Evolutionary conservation across 1,140 invertebrate genomes (phyloP).

Genomic region (Achatina immaculata): DNA sequence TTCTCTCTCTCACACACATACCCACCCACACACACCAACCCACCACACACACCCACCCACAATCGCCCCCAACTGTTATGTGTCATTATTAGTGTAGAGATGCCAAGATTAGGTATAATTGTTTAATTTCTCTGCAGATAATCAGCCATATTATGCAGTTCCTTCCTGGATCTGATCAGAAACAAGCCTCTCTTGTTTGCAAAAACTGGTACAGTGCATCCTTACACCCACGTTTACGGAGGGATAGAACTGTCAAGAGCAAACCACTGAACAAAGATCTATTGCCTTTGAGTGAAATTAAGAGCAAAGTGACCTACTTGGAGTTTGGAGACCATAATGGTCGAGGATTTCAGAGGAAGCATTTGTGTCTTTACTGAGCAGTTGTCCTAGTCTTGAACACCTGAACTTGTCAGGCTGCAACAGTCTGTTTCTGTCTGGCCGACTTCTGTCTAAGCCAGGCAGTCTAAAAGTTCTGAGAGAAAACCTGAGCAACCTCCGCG

Average conservation of each 20-base stretch:
- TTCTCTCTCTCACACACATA: no score
- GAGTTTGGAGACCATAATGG: slow-evolving; percentile 17
- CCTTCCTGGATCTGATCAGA: slow-evolving; percentile 65
- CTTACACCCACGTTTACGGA: slow-evolving; percentile 62
- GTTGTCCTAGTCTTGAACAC: slow-evolving; percentile 15
- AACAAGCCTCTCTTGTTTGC: slow-evolving; percentile 64
- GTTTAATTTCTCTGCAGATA: slow-evolving; percentile 57
- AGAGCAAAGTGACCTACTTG: slow-evolving; percentile 29
- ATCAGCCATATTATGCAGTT: slow-evolving; percentile 64
- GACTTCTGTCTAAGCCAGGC: neutral
- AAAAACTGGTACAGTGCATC: slow-evolving; percentile 67
- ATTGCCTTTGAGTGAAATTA: neutral
- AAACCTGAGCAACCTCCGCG: neutral
- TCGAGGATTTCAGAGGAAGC: slow-evolving; percentile 13
- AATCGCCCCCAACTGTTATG: no score
- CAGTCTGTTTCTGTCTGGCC: slow-evolving; percentile 25
- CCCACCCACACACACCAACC: no score
- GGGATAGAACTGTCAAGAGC: slow-evolving; percentile 58
- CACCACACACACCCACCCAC: no score
- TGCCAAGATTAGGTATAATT: slow-evolving; percentile 2
- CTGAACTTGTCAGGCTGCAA: slow-evolving; percentile 31
- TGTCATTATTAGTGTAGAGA: no score
- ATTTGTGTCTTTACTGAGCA: neutral
- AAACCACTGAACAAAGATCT: neutral
- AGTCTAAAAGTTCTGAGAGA: neutral